Conservation (phyloP, 2,113 vertebrate species). For the Mormyrus iriodes region DNA sequence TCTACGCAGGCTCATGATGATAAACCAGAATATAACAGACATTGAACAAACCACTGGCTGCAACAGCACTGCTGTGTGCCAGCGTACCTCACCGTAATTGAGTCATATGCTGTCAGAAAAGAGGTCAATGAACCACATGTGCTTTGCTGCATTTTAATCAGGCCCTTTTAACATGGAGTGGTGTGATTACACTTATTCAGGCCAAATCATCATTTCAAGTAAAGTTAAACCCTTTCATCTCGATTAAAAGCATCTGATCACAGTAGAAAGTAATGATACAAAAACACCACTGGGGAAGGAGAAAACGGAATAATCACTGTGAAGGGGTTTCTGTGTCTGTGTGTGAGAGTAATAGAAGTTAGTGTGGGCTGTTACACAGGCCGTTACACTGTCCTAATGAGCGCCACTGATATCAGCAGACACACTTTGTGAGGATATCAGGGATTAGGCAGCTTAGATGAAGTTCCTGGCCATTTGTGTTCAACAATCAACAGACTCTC, state of each 20-base stretch:
- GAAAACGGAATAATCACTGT: not conserved
- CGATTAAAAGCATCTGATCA: not conserved
- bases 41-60: not conserved
- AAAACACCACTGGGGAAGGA: not conserved
- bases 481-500: not conserved
- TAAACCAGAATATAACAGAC: not conserved
- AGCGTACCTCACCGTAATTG: not conserved
- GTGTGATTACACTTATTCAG: not conserved
- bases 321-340: not conserved
- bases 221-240: not conserved
- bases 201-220: not conserved
- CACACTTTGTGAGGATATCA: not conserved
- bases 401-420: not conserved
- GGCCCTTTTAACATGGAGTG: not conserved
- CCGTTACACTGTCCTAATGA: not conserved
- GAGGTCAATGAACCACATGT: not conserved
- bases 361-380: not conserved
- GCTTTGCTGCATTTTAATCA: not conserved
- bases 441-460: not conserved
- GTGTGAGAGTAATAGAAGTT: not conserved
- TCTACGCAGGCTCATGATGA: not conserved
- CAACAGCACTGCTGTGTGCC: not conserved
- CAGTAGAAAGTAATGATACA: not conserved
- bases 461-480: not conserved
- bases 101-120: not conserved